Conservation (phyloP, 2,888 invertebrate genomes). For the Idaea straminata region DNA sequence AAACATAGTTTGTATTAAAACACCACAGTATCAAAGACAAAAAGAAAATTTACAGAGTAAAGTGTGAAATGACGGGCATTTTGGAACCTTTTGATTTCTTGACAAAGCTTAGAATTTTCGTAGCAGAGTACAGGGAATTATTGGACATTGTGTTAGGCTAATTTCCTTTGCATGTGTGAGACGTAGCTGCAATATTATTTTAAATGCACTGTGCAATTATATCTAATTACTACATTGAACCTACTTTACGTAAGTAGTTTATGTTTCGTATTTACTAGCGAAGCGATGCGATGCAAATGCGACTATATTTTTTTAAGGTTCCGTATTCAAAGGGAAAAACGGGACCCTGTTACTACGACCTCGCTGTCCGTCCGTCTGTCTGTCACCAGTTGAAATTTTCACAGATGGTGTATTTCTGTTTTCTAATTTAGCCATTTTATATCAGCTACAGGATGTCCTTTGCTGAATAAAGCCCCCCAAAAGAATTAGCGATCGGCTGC, state of each 20-base stretch:
- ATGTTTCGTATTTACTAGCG: too few species aligned
- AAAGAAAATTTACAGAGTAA: not conserved
- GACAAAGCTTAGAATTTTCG: not conserved
- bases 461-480: too few species aligned
- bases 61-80: not conserved
- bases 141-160: not conserved
- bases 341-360: too few species aligned
- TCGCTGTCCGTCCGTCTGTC: too few species aligned
- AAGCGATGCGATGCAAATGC: too few species aligned
- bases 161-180: not conserved
- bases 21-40: not conserved
- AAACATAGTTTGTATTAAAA: not conserved
- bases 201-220: not conserved
- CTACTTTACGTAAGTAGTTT: not conserved
- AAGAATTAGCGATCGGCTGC: too few species aligned
- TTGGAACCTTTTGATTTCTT: not conserved
- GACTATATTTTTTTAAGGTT: too few species aligned
- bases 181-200: not conserved
- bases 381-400: too few species aligned
- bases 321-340: too few species aligned
- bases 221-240: not conserved
- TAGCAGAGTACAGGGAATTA: not conserved
- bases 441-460: too few species aligned
- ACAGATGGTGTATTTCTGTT: too few species aligned
- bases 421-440: too few species aligned